Base-by-base conservation (phyloP, 2,888 invertebrate genomes). In the Colletes collaris region DNA sequence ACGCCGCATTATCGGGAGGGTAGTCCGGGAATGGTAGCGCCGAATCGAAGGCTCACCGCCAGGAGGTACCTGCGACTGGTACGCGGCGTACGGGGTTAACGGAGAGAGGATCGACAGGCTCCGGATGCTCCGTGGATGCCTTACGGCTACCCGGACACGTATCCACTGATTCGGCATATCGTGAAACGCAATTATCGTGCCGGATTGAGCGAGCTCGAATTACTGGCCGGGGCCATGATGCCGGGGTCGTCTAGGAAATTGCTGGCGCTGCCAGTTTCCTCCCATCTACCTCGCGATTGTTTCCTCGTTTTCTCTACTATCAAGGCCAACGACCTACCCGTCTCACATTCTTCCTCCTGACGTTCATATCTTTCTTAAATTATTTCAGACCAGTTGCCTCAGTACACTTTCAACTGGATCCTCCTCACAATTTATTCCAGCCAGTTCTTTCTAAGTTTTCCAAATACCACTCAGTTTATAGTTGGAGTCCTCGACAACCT, bases 131-230 rank as follows among this genome's bases (percentile, higher is more conserved):
- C 86, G 76, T 79, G 73, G 75, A 81, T 81, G 81, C 85, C 88
- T 83, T 80, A 81, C 79, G 85, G 88, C 80, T 81, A 85, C 58
- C 76, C 83, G 84, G 85, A 87, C 87, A 87, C 89, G 88, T 87
- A 87, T 86, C 86, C 85, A 87, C 83, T 87, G 79, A 74, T 75
- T 87, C 87, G 88, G 87, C 87, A 87, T 90, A 90, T 90, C 88
- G 87, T 86, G 87, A 90, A 91, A 92, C 90, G 89, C 86, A 91
- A 92, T 92, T 92, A 92, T 87, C 85, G 83, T 83, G 78, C 76
- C 77, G 88, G 88, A 90, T 91, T 90, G 89, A 69, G 60, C 60
- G 27, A 55, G 64, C 19, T 60, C 65, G 79, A 78, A 78, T 78
- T 78, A 70, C 78, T 65, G 64, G 16, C 13, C 50, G 44, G 40